Base-by-base conservation (phyloP, 2,113 vertebrate genomes). In the Pterocles burchelli region DNA sequence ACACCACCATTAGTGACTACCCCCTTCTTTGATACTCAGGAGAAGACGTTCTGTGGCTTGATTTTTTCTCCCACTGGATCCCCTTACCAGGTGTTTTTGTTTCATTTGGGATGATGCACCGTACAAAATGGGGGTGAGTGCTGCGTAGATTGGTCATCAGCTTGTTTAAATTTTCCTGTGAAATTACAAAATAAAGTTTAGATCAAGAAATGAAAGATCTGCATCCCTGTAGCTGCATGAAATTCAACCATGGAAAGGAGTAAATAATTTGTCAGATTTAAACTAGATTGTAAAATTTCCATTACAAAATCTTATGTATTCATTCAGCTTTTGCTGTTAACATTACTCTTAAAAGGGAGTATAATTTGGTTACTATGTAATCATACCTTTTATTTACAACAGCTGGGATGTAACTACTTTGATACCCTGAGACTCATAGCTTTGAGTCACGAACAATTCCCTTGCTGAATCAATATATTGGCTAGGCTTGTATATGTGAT, bases 61-160 rank as follows among this genome's bases (percentile, higher is more conserved):
- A 52, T 13, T 17, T 78, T 82, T 75, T 10, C 18, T 34, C 14
- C 49, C 17, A 11, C 20, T n/a, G n/a, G 11, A 65, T 31, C 14
- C 9, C 41, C 95, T 97, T 97, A 99, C 99, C 99, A 45, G 98
- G 98, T 31, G 98, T 99, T 95, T 99, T 99, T 7, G 98, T 98
- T 94, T 99, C 99, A 92, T 99, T 99, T 51, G 99, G 99, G 91
- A 99, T 99, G 95, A 99, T 97, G 57, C 98, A 99, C 13, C 98
- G 97, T 11, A 99, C 99, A 96, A 99, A 99, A 95, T 99, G 98
- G 21, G 99, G 99, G 98, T 38, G 38, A 38, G 38, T 38, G 38
- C 38, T 38, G 38, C 38, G 38, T 38, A 38, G 38, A 38, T 38
- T 38, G 38, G 38, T 41, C 38, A 41, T 41, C 38, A 41, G 38